Evolutionary conservation across 2,888 invertebrate species (phyloP), one percentile per base, ranked within the genome.

Genomic region (Eupithecia dodoneata): DNA sequence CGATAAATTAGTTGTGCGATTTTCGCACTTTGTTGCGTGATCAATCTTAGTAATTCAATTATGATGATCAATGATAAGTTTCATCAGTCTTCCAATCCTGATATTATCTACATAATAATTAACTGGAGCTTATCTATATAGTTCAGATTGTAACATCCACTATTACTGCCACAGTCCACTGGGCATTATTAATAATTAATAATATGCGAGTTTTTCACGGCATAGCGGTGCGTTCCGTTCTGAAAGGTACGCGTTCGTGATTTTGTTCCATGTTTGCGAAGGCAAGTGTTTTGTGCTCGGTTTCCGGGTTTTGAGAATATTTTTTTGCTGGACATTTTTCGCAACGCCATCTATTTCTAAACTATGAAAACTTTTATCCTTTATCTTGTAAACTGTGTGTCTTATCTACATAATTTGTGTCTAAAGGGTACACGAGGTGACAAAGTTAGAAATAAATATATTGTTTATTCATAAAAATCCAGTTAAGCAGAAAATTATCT

Each of bases 161-260:
- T 65, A 78, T 73, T 73, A 76, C 49, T 59, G 71, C 66, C 66
- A 78, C 77, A 80, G 79, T 67, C 79, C 77, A 81, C 80, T 79
- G 82, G 55, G 45, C 71, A 73, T 76, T 71, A 79, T 77, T 76
- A 80, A 65, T 80, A 76, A 80, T 81, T 79, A 78, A 71, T 80
- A 74, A 75, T 77, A 80, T 79, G 72, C 76, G 80, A 69, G 78
- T 78, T 80, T 84, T 85, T 83, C 80, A 80, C 81, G 81, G 81
- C 74, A 80, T 88, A 89, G 85, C 89, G 87, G 89, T 18, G 72
- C 86, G 90, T 90, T 90, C 90, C 90, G 88, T 83, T 87, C 90
- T 89, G 85, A 87, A 89, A 87, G 81, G 55, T 81, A 77, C 47
- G 76, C 78, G 79, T 80, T 81, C 76, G 76, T 76, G 77, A 79